phyloP scores from a whole-genome alignment of 2,888 invertebrate species.

The Meiosimyza decipiens region DNA sequence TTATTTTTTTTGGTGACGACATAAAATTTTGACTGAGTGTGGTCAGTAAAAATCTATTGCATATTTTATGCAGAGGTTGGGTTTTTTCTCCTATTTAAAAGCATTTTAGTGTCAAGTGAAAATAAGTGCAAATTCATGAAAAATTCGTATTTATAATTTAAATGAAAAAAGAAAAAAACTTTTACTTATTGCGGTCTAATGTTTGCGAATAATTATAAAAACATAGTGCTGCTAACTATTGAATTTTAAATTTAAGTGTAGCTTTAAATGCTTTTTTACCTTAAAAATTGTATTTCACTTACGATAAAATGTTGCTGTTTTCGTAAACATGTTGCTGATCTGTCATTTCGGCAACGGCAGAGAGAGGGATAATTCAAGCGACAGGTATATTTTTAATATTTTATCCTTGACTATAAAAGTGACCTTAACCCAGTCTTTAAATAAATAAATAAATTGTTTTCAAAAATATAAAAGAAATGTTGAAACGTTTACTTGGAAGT shows the following conservation, averaged over 20 bases:
- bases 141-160: neutral
- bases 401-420: neutral
- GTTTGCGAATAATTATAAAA: neutral
- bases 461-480: neutral
- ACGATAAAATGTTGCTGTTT: neutral
- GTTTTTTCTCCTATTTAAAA: neutral
- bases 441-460: neutral
- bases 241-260: neutral
- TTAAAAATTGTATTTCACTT: neutral
- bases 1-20: neutral
- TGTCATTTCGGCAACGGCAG: conserved; percentile 24
- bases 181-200: neutral
- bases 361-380: conserved; percentile 1
- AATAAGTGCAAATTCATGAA: neutral
- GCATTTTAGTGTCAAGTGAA: neutral
- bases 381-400: conserved; percentile 17
- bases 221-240: neutral
- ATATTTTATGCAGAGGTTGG: neutral
- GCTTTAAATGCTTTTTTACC: no score
- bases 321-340: conserved; percentile 21
- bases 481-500: neutral
- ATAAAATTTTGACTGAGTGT: conserved; percentile 1
- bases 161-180: neutral
- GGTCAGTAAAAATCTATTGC: neutral
- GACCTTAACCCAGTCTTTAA: neutral